Conservation (phyloP, 1,140 invertebrate species). For the Drosophila ananassae region DNA sequence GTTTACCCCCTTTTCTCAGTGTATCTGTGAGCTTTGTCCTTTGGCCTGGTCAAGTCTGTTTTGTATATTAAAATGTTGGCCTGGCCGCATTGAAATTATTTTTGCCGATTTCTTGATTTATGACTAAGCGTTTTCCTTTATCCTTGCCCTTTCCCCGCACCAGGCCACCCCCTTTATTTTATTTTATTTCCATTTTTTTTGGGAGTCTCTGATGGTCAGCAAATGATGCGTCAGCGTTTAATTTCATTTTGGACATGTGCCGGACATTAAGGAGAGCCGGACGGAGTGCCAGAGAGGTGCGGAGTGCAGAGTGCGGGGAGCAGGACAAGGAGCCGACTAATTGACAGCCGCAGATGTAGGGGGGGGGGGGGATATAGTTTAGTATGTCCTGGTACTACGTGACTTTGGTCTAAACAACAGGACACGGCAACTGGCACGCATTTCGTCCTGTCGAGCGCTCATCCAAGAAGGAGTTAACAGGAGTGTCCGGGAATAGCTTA, state of each 20-base stretch:
- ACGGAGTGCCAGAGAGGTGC: too few relatives aligned
- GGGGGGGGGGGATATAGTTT: background rate
- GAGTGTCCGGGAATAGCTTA: background rate
- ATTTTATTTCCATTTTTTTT: slow-evolving; percentile 3
- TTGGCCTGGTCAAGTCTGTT: slow-evolving; percentile 41
- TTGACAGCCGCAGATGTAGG: slow-evolving; percentile 38
- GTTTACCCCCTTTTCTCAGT: background rate
- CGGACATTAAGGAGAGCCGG: slow-evolving; percentile 52
- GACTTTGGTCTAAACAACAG: slow-evolving; percentile 12
- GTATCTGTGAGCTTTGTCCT: background rate
- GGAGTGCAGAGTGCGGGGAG: background rate
- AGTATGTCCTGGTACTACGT: slow-evolving; percentile 14
- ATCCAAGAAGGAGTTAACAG: slow-evolving; percentile 17
- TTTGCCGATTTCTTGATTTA: slow-evolving; percentile 72
- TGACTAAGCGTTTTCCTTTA: slow-evolving; percentile 64
- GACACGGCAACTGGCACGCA: slow-evolving; percentile 4
- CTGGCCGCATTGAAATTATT: slow-evolving; percentile 70
- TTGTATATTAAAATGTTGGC: slow-evolving; percentile 74
- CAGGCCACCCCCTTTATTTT: background rate
- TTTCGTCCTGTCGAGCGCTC: background rate
- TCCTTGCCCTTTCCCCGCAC: slow-evolving; percentile 8
- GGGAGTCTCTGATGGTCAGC: slow-evolving; percentile 45
- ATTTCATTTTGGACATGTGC: slow-evolving; percentile 62
- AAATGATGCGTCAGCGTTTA: slow-evolving; percentile 74
- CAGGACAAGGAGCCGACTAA: slow-evolving; percentile 36